Conservation (phyloP, 2,797 vertebrate species). For the Thalassophryne amazonica region DNA sequence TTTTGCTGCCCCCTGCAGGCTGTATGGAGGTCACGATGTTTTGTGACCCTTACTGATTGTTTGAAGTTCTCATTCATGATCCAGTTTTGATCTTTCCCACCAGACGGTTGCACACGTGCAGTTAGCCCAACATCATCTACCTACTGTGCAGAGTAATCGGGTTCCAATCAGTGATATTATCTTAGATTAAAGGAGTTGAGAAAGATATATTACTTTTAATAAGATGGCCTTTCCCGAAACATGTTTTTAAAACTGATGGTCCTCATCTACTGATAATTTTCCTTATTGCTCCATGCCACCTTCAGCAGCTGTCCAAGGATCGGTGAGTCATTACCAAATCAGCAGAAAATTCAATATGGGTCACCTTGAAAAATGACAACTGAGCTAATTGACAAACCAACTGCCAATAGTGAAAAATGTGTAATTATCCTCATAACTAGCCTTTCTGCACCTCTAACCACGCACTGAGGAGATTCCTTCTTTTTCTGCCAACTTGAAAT, state of each 20-base stretch:
- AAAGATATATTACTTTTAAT: constrained; percentile 9
- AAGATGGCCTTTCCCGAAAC: neutral
- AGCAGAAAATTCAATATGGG: constrained; percentile 1
- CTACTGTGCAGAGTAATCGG: constrained; percentile 15
- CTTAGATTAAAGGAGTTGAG: constrained; percentile 8
- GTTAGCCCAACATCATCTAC: constrained; percentile 13
- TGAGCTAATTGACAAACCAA: constrained; percentile 2
- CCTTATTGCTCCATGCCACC: constrained; percentile 2
- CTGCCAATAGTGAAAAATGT: constrained; percentile 1
- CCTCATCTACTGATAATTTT: constrained; percentile 21
- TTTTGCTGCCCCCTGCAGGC: no score
- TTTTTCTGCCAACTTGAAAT: constrained; percentile 9
- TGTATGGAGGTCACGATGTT: no score
- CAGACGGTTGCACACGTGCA: neutral
- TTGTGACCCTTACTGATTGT: no score
- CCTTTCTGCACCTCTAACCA: neutral
- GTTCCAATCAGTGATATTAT: constrained; percentile 8
- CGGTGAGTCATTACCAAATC: constrained; percentile 8
- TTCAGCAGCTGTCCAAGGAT: neutral
- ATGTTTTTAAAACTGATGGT: constrained; percentile 4
- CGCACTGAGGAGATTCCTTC: constrained; percentile 27
- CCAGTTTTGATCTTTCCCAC: no score
- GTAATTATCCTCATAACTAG: neutral
- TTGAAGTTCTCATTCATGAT: no score
- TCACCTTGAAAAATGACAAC: constrained; percentile 25